phyloP scores from a whole-genome alignment of 2,797 vertebrate species.

The Steatocranus sp. region DNA sequence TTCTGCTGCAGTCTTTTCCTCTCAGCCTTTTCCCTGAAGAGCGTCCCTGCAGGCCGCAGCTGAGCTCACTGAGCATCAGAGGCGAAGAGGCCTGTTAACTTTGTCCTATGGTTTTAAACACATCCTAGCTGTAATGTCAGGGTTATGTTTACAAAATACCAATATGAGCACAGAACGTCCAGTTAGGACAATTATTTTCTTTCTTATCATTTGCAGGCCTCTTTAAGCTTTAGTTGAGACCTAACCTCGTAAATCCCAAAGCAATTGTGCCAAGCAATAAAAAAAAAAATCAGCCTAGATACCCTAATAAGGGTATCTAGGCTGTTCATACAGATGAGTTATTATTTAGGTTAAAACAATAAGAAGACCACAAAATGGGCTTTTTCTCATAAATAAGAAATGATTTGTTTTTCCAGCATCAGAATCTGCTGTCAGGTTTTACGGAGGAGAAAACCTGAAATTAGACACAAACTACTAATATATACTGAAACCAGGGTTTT shows the following conservation, averaged over 20 bases:
- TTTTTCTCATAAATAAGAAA: neutral
- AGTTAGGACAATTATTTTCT: neutral
- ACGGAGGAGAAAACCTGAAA: neutral
- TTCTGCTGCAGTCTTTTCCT: conserved; percentile 33
- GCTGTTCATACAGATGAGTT: neutral
- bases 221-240: neutral
- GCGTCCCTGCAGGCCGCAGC: conserved; percentile 44
- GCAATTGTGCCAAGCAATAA: neutral
- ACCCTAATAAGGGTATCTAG: neutral
- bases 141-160: neutral
- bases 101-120: conserved; percentile 21
- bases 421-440: neutral
- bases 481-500: neutral
- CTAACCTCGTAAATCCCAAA: neutral
- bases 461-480: neutral
- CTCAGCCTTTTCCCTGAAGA: conserved; percentile 23
- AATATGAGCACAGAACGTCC: neutral
- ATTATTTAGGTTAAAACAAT: neutral
- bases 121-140: neutral
- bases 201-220: neutral
- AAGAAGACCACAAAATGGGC: neutral
- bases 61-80: conserved; percentile 36
- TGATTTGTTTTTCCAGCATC: neutral
- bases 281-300: neutral
- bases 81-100: conserved; percentile 23